phyloP scores from a whole-genome alignment of 2,888 invertebrate genomes.

The Pristionchus exspectatus region DNA sequence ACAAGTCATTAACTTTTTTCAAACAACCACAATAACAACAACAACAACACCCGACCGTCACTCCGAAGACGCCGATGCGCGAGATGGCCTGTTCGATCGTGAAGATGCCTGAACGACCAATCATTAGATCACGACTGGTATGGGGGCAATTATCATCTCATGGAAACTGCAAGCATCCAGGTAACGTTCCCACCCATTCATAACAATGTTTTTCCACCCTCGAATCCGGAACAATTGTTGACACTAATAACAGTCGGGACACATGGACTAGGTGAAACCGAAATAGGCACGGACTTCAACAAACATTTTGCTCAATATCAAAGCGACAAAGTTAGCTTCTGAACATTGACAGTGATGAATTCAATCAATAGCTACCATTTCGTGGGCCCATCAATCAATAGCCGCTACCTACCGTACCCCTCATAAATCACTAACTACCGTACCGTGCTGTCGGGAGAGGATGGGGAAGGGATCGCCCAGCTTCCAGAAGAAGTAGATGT shows the following conservation, averaged over 20 bases:
- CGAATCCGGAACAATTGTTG: not conserved
- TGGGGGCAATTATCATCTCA: too few species aligned
- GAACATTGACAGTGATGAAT: too few species aligned
- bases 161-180: too few species aligned
- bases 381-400: not conserved
- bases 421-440: not conserved
- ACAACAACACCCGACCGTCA: constrained; percentile 84
- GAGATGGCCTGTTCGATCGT: constrained; percentile 91
- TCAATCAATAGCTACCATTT: not conserved
- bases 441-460: constrained; percentile 93
- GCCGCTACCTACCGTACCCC: too few species aligned
- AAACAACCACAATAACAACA: not conserved
- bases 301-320: too few species aligned
- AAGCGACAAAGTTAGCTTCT: too few species aligned
- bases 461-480: constrained; percentile 99
- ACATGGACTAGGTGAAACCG: not conserved
- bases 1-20: not conserved
- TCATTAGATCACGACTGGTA: not conserved
- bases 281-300: not conserved
- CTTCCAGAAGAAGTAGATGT: constrained; percentile 98
- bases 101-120: constrained; percentile 82
- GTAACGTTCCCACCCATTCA: too few species aligned
- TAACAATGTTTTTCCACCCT: too few species aligned
- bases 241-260: too few species aligned
- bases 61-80: constrained; percentile 97